phyloP scores from a whole-genome alignment of 2,888 invertebrate species.

The Choreutis nemorana region DNA sequence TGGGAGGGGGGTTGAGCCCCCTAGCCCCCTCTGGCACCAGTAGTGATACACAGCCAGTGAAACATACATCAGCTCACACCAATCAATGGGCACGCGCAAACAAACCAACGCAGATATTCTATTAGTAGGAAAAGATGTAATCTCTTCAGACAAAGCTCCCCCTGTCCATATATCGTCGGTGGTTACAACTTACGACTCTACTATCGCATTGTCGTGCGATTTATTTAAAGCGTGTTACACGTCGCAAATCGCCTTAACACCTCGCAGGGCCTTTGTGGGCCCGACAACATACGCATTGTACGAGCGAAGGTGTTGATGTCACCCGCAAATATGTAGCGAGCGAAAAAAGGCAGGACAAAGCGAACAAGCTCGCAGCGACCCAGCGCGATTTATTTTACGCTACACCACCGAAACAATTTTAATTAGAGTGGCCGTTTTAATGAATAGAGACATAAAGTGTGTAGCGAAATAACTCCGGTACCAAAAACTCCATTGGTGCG shows the following conservation, averaged over 20 bases:
- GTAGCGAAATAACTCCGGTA: constrained; percentile 23
- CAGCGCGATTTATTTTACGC: constrained; percentile 34
- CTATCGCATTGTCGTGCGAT: constrained; percentile 28
- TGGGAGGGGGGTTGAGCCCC: too few species aligned
- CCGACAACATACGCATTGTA: constrained; percentile 30
- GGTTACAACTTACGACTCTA: constrained; percentile 28
- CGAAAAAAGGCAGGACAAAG: constrained; percentile 29
- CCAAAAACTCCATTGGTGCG: constrained; percentile 31
- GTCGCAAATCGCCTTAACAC: constrained; percentile 34
- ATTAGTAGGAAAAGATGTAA: constrained; percentile 45
- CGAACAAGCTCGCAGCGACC: constrained; percentile 23
- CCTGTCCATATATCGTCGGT: constrained; percentile 31
- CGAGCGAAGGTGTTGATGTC: constrained; percentile 34
- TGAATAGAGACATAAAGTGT: constrained; percentile 48
- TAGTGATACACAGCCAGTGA: too few species aligned
- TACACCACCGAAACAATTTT: constrained; percentile 41
- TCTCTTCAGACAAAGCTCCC: constrained; percentile 34
- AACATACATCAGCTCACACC: too few species aligned
- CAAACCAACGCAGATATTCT: constrained; percentile 30
- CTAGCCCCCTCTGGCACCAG: too few species aligned
- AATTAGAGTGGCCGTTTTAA: constrained; percentile 43
- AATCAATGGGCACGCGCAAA: constrained; percentile 22
- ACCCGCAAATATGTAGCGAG: constrained; percentile 41
- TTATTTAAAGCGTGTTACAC: constrained; percentile 40
- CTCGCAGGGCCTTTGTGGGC: constrained; percentile 26